Evolutionary conservation across 1,140 invertebrate species (phyloP).

Genomic region (Macrotrachela quadricornifera): DNA sequence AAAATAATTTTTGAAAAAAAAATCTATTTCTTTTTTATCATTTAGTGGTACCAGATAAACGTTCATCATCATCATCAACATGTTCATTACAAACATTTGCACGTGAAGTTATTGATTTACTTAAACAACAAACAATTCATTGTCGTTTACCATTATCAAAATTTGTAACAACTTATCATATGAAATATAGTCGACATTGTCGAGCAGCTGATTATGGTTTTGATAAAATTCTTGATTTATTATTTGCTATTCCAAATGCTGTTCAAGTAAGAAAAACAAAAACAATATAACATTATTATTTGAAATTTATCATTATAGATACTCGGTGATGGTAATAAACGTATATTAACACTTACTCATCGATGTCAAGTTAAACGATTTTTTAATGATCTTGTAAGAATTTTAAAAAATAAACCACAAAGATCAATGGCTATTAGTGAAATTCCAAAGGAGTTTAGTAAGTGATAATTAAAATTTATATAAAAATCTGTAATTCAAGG

Average conservation of each 20-base stretch:
- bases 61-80: constrained; percentile 17
- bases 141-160: constrained; percentile 53
- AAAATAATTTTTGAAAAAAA: too few relatives aligned
- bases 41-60: too few relatives aligned
- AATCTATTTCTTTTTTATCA: too few relatives aligned
- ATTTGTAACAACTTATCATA: constrained; percentile 79
- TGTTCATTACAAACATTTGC: constrained; percentile 40
- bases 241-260: constrained; percentile 64
- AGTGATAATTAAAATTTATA: constrained; percentile 23
- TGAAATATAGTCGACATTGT: constrained; percentile 78
- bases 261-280: constrained; percentile 45
- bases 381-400: constrained; percentile 57
- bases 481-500: constrained; percentile 41
- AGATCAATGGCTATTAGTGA: too few relatives aligned
- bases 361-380: constrained; percentile 66
- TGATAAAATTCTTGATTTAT: constrained; percentile 66
- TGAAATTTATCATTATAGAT: constrained; percentile 40
- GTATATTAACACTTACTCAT: constrained; percentile 63
- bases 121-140: constrained; percentile 46
- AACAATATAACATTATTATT: background rate
- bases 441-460: constrained; percentile 38
- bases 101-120: constrained; percentile 53
- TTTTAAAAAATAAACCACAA: constrained; percentile 42
- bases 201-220: constrained; percentile 83
- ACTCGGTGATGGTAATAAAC: constrained; percentile 61